Conservation (phyloP, 92 coral and sea anemone genomes). For the Plumapathes pennacea region DNA sequence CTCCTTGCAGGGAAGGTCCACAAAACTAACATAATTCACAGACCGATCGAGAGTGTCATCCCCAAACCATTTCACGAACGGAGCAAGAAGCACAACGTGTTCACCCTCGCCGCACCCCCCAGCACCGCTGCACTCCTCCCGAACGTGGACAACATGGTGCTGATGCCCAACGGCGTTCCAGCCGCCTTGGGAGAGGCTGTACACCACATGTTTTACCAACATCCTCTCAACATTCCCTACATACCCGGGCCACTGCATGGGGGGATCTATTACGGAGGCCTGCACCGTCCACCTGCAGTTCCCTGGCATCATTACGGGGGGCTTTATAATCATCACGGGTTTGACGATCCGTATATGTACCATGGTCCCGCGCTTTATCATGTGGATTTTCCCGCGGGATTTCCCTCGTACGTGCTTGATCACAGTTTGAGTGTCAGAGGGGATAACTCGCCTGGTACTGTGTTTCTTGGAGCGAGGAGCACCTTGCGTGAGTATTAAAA, state of each 20-base stretch:
- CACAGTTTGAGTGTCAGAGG: constrained; percentile 54
- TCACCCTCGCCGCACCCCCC: constrained; percentile 50
- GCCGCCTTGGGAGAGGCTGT: constrained; percentile 29
- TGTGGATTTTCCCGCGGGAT: constrained; percentile 35
- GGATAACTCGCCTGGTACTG: constrained; percentile 44
- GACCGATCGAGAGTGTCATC: constrained; percentile 2
- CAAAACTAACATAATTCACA: constrained; percentile 4
- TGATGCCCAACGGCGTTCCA: constrained; percentile 64
- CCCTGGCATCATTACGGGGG: no score
- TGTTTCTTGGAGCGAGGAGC: constrained; percentile 37
- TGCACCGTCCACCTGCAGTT: no score
- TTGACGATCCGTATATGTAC: neutral
- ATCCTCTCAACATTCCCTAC: constrained; percentile 36
- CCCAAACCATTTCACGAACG: neutral
- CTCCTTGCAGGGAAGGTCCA: no score
- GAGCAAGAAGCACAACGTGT: constrained; percentile 22
- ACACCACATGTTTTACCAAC: constrained; percentile 45
- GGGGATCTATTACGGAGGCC: constrained; percentile 6
- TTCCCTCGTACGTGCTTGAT: constrained; percentile 45
- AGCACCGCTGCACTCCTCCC: constrained; percentile 50
- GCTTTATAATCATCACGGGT: neutral
- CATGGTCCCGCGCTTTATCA: constrained; percentile 16
- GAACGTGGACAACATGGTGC: constrained; percentile 16
- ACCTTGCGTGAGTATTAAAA: constrained; percentile 42
- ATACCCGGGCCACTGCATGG: no score